Evolutionary conservation across 2,888 invertebrate species (phyloP).

Genomic region (Sclerodermus sp.): DNA sequence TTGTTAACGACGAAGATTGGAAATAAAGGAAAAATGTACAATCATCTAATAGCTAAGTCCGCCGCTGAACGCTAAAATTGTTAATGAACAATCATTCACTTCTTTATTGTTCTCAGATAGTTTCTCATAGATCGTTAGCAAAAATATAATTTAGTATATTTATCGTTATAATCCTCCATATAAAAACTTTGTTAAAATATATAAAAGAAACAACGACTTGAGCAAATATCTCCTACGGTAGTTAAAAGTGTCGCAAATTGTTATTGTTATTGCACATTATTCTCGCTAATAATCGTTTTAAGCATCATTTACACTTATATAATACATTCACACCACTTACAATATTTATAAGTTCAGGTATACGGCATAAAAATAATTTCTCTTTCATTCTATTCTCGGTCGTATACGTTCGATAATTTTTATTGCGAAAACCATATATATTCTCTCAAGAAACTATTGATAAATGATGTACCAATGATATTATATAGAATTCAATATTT

Average conservation of each 20-base stretch:
- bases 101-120: too few relatives aligned
- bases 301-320: slow-evolving; percentile 10
- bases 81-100: too few relatives aligned
- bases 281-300: slow-evolving; percentile 29
- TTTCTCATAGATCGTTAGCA: slow-evolving; percentile 28
- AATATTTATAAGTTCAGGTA: slow-evolving; percentile 7
- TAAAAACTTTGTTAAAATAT: slow-evolving; percentile 53
- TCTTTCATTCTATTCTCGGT: not conserved
- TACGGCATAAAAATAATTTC: not conserved
- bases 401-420: too few relatives aligned
- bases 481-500: slow-evolving; percentile 3
- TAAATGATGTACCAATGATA: not conserved
- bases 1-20: slow-evolving; percentile 24
- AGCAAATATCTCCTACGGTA: slow-evolving; percentile 44
- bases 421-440: slow-evolving; percentile 3
- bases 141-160: slow-evolving; percentile 54
- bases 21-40: slow-evolving; percentile 37
- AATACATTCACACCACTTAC: slow-evolving; percentile 13
- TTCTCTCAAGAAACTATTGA: not conserved
- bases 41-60: slow-evolving; percentile 22
- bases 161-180: slow-evolving; percentile 41
- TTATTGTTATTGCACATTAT: slow-evolving; percentile 54
- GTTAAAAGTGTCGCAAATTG: slow-evolving; percentile 31
- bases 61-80: slow-evolving; percentile 9
- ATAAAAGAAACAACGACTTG: slow-evolving; percentile 55